A percentile compares a stretch with the other conserved stretches of the same genome.
Evolutionary conservation across 2,888 invertebrate genomes (phyloP).

Genomic region (Apotomis betuletana): DNA sequence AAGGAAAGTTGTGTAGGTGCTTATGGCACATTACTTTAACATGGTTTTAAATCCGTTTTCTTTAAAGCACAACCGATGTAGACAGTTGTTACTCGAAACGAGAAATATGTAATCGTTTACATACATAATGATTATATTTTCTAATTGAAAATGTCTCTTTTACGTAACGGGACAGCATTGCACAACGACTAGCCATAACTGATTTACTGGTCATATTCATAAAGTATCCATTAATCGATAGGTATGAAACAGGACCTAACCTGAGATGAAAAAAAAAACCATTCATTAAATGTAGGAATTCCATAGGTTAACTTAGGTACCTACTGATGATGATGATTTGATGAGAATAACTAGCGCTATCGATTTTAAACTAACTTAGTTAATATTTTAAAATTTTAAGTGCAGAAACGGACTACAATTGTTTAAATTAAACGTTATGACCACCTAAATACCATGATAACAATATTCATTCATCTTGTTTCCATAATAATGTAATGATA

Average conservation of each 20-base stretch:
- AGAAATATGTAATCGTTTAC: no score
- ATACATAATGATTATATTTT: no score
- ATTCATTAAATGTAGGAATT: constrained; percentile 16
- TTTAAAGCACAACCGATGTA: no score
- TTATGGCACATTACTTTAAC: constrained; percentile 1
- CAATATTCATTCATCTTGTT: constrained; percentile 63
- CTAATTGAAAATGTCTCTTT: no score
- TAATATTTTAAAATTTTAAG: constrained; percentile 12
- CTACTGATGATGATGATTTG: no score
- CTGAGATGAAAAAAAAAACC: not conserved
- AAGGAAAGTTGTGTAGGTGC: constrained; percentile 15
- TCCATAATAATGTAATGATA: constrained; percentile 55
- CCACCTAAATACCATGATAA: constrained; percentile 47
- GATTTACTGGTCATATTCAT: not conserved
- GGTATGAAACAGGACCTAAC: not conserved
- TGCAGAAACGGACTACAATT: constrained; percentile 14
- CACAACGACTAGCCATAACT: no score
- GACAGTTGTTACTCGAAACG: no score
- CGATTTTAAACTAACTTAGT: not conserved
- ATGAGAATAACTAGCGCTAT: not conserved
- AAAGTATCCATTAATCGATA: not conserved
- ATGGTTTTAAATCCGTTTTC: no score
- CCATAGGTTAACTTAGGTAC: not conserved
- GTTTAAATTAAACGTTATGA: constrained; percentile 28
- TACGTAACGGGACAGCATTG: no score